These are phyloP conservation scores for Chromoteleia sp. DNA, from an alignment of 2,888 invertebrate genomes.

Conservation along the genomic window DNA sequence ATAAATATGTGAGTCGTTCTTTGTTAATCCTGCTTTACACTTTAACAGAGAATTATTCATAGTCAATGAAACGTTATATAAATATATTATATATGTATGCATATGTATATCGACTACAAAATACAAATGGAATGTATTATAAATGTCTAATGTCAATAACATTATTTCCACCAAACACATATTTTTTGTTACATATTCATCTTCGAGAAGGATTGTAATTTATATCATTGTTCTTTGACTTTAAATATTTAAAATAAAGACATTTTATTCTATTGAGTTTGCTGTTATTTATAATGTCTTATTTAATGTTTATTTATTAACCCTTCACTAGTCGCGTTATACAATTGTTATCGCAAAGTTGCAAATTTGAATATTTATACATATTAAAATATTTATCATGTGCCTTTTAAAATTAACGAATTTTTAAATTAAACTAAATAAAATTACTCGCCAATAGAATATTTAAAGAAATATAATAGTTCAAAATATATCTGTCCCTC, in stretches of 20 bases:
- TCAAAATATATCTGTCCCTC: too few relatives aligned
- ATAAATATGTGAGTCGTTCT: slow-evolving; percentile 5
- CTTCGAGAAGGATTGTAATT: slow-evolving; percentile 2
- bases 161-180: slow-evolving; percentile 5
- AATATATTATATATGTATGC: slow-evolving; percentile 25
- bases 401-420: too few relatives aligned
- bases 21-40: background rate
- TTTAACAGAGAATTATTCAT: slow-evolving; percentile 5
- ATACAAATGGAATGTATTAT: slow-evolving; percentile 11
- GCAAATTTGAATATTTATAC: too few relatives aligned
- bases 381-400: too few relatives aligned
- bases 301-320: too few relatives aligned
- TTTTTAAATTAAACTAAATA: too few relatives aligned
- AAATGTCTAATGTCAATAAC: slow-evolving; percentile 21
- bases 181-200: slow-evolving; percentile 17
- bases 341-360: too few relatives aligned
- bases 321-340: too few relatives aligned
- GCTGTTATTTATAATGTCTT: slow-evolving; percentile 10
- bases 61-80: slow-evolving; percentile 13
- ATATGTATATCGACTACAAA: slow-evolving; percentile 8
- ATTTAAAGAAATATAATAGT: too few relatives aligned
- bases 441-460: too few relatives aligned
- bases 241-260: slow-evolving; percentile 32
- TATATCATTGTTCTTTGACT: slow-evolving; percentile 13
- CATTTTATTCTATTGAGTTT: slow-evolving; percentile 19